These are phyloP conservation scores for Charadrius vociferus DNA, from an alignment of 2,113 vertebrate genomes.

Conservation along the genomic window DNA sequence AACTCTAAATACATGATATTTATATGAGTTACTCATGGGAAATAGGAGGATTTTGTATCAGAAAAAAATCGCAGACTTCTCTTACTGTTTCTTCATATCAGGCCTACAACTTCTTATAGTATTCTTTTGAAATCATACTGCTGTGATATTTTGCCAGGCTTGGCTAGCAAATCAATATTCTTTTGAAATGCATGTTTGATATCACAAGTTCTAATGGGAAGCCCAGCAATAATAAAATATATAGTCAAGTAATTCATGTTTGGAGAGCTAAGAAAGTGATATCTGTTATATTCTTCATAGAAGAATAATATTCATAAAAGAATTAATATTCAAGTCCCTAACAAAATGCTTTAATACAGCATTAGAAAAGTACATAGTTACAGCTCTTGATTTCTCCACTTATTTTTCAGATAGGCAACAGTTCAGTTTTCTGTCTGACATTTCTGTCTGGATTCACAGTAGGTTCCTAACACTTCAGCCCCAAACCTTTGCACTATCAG, in stretches of 20 bases:
- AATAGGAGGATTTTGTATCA: background rate
- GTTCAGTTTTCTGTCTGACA: constrained; percentile 2
- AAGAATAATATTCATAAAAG: constrained; percentile 13
- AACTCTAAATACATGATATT: background rate
- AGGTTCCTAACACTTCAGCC: constrained; percentile 24
- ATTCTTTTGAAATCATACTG: background rate
- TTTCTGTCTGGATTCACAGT: constrained; percentile 1
- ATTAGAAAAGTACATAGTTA: constrained; percentile 47
- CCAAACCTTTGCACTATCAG: constrained; percentile 7
- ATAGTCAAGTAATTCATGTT: background rate
- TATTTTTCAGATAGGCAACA: constrained; percentile 2
- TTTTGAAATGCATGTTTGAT: background rate
- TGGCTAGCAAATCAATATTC: background rate
- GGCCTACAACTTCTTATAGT: background rate
- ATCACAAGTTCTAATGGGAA: background rate
- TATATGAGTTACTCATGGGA: background rate
- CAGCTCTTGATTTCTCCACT: background rate
- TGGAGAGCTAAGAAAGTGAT: constrained; percentile 2
- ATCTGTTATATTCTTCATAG: constrained; percentile 31
- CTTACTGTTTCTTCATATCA: background rate
- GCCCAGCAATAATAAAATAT: background rate
- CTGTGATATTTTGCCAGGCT: background rate
- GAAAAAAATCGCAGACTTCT: background rate
- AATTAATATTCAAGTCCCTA: constrained; percentile 18
- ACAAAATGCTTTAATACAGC: constrained; percentile 54